Percentiles rank a stretch among this genome's conserved stretches.
phyloP scores from a whole-genome alignment of 2,888 invertebrate genomes.

The Euspilapteryx auroguttella region DNA sequence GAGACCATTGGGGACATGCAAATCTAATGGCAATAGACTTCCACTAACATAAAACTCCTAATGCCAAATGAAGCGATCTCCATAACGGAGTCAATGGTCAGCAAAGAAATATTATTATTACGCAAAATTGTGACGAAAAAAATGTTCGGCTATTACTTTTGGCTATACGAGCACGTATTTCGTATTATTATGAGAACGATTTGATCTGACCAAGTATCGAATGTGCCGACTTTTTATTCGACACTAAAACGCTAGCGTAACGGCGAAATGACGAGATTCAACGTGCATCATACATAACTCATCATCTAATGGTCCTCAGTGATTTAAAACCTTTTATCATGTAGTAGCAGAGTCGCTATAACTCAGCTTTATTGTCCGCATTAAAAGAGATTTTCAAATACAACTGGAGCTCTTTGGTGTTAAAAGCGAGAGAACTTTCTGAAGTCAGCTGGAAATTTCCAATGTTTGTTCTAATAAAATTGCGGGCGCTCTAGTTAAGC shows the following conservation, averaged over 20 bases:
- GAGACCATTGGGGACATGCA: conserved; percentile 37
- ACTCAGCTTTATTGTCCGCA: conserved; percentile 56
- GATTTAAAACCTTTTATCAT: conserved; percentile 60
- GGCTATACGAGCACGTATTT: too few species aligned
- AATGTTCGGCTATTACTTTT: conserved; percentile 13
- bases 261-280: conserved; percentile 47
- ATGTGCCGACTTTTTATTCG: too few species aligned
- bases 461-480: too few species aligned
- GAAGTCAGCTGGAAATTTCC: too few species aligned
- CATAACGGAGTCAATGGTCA: conserved; percentile 51
- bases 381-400: too few species aligned
- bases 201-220: too few species aligned
- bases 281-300: conserved; percentile 49
- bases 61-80: conserved; percentile 53
- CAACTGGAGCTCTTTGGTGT: too few species aligned
- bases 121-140: conserved; percentile 36
- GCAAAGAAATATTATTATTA: conserved; percentile 48
- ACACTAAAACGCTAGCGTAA: conserved; percentile 55
- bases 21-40: conserved; percentile 39
- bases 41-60: conserved; percentile 40
- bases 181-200: too few species aligned
- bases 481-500: too few species aligned
- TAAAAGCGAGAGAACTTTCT: too few species aligned
- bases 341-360: conserved; percentile 52
- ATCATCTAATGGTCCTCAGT: conserved; percentile 57